Base-by-base conservation (phyloP, 2,113 vertebrate species). In the Charina bottae region DNA sequence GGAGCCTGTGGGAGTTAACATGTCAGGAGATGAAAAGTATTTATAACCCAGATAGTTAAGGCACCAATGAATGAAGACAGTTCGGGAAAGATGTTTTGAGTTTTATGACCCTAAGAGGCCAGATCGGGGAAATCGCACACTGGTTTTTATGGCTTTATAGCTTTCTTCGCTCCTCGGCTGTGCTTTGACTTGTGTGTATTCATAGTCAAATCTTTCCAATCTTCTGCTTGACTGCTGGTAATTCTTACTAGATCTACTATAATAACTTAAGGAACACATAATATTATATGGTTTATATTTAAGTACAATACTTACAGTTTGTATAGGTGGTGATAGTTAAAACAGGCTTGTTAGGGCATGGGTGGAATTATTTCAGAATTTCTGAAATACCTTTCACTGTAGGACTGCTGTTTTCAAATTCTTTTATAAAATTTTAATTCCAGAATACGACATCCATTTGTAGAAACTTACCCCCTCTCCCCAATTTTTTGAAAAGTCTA, bases 1-100 rank as follows among this genome's bases (percentile, higher is more conserved):
- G 87, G 94, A 95, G 87, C 90, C 92, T 96, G 84, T 90, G 94
- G 94, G 95, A 95, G 94, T 94, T 97, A 97, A 96, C 93, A 55
- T 96, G 90, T 97, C 95, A 96, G 94, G 95, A 95, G 92, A 95
- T 96, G 94, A 94, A 95, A 95, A 97, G 95, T 97, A 97, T 98
- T 98, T 98, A 97, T 97, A 97, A 96, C 94, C 87, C 92, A 72
- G 88, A 92, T 93, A 97, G 94, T 97, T 97, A 96, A 96, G 94
- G 94, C 95, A 93, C 64, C 95, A 96, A 91, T 95, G 94, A 97
- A 96, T 94, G 96, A 95, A 96, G 95, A 96, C 95, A 95, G 95
- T 96, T 97, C 94, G 89, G 93, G 62, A 93, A 96, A 94, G 95
- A 94, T 94, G 94, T 87, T 94, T 88, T 93, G 91, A 96, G 92